Evolutionary conservation across 1,140 invertebrate genomes (phyloP).

Genomic region (Sitophilus oryzae): DNA sequence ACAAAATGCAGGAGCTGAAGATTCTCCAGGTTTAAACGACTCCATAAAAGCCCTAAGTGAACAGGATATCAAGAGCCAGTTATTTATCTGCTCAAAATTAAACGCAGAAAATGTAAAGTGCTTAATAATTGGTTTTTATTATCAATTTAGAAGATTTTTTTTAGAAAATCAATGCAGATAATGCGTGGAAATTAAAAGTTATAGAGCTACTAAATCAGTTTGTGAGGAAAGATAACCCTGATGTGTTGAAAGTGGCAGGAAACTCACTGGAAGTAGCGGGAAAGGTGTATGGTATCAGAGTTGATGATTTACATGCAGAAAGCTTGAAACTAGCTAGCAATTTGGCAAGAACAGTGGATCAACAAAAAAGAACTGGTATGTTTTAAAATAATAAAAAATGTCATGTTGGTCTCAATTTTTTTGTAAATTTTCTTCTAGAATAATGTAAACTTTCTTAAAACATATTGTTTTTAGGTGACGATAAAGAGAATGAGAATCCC

Average conservation of each 20-base stretch:
- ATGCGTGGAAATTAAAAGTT: conserved; percentile 76
- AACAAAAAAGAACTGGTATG: conserved; percentile 46
- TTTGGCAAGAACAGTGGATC: conserved; percentile 44
- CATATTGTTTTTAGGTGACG: conserved; percentile 39
- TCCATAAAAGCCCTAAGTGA: conserved; percentile 7
- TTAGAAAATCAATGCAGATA: conserved; percentile 77
- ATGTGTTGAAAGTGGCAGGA: conserved; percentile 69
- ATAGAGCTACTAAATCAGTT: conserved; percentile 72
- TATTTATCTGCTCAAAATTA: conserved; percentile 4
- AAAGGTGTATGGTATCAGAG: conserved; percentile 75
- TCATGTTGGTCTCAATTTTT: too few species aligned
- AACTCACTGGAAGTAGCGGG: conserved; percentile 75
- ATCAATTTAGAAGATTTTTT: conserved; percentile 8
- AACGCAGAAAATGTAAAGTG: conserved; percentile 12
- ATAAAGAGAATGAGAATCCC: conserved; percentile 22
- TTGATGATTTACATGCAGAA: conserved; percentile 71
- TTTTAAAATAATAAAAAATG: too few species aligned
- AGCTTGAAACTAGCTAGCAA: conserved; percentile 70
- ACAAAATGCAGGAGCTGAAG: background rate
- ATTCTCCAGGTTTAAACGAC: conserved; percentile 1
- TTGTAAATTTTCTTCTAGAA: too few species aligned
- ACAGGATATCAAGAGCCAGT: conserved; percentile 4
- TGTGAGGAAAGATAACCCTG: conserved; percentile 45
- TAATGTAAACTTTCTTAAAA: too few species aligned
- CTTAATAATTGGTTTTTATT: background rate